Evolutionary conservation across 2,113 vertebrate genomes (phyloP).

Genomic region (Hystrix cristata): DNA sequence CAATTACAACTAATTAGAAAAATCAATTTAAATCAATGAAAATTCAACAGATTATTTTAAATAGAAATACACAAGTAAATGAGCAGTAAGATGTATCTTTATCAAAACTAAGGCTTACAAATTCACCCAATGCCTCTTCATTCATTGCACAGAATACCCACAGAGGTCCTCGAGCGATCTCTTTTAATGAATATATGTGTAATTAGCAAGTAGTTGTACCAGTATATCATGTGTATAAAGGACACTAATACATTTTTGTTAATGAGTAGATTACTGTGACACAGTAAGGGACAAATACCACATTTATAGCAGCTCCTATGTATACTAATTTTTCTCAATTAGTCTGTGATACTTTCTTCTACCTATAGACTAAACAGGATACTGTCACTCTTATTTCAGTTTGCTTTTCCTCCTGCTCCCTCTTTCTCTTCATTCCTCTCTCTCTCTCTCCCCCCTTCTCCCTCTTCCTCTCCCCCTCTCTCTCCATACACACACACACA

Average conservation of each 20-base stretch:
- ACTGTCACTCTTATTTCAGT: background rate
- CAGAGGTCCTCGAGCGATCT: background rate
- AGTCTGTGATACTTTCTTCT: constrained; percentile 17
- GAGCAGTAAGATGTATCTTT: background rate
- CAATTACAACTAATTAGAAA: constrained; percentile 48
- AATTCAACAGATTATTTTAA: constrained; percentile 17
- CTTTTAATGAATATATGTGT: background rate
- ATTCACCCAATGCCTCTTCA: background rate
- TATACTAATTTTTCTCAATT: background rate
- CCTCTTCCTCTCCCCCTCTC: background rate
- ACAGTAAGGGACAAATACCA: background rate
- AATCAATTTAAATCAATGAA: constrained; percentile 44
- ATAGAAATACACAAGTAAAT: constrained; percentile 26
- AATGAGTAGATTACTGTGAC: background rate
- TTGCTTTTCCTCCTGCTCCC: too few relatives aligned
- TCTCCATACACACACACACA: too few relatives aligned
- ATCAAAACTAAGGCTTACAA: background rate
- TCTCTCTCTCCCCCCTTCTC: background rate
- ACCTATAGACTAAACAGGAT: background rate
- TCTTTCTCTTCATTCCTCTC: background rate
- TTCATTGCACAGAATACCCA: background rate
- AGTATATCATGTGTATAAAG: background rate
- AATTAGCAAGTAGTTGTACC: background rate
- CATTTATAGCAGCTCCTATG: background rate
- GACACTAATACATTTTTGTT: background rate